Evolutionary conservation across 2,113 vertebrate species (phyloP), one percentile per base, ranked within the genome.

Genomic region (Atractosteus spatula): DNA sequence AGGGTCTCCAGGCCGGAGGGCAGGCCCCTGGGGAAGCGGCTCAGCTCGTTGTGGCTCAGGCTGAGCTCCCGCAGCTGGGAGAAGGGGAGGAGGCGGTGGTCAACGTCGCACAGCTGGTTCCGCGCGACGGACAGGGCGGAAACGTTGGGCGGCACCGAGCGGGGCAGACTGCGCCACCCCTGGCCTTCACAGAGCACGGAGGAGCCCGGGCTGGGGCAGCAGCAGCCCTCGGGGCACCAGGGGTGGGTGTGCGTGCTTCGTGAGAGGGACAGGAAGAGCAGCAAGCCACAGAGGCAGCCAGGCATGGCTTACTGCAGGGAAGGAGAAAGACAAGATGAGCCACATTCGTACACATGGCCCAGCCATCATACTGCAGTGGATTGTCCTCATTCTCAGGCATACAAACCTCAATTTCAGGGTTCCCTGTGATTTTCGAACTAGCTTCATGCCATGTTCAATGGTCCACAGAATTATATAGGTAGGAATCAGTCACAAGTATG

Each of bases 61-160:
- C 91, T 91, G 44, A 93, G 83, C 79, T 92, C 89, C 79, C 88
- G 90, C 42, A 93, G 83, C 70, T 77, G 78, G 0, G 77, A 82
- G 76, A 90, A 91, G 14, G 79, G 80, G 75, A 55, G 64, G 13
- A 92, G 85, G 41, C 85, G 70, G 77, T 90, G 82, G 84, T 92
- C 91, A 66, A 91, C 81, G 3, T 92, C 84, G 63, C 91, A 93
- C 2, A 92, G 86, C 71, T 80, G 84, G 79, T 93, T 93, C 57
- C 85, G 85, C 57, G 90, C 90, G 69, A 93, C 78, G 0, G 91
- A 93, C 6, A 92, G 79, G 57, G 78, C 81, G 0, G 90, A 83
- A 6, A 87, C 89, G 44, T 74, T 85, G 41, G 90, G 82, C 10
- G 91, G 90, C 70, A 92, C 76, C 0, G 81, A 86, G 41, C 71